phyloP scores from a whole-genome alignment of 2,113 vertebrate genomes.

The Seriola quinqueradiata region DNA sequence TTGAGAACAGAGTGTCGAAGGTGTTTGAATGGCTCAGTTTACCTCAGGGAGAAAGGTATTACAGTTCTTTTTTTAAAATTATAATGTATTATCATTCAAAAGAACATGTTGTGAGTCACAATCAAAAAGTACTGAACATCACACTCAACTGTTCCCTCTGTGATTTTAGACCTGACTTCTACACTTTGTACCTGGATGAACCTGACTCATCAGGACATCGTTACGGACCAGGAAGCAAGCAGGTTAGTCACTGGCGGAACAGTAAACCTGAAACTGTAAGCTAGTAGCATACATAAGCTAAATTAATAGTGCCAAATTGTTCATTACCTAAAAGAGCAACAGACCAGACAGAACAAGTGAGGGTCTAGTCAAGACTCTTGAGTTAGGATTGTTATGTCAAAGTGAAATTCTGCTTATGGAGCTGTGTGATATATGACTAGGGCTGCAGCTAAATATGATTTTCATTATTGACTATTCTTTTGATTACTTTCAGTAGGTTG shows the following conservation, averaged over 20 bases:
- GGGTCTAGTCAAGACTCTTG: too few species aligned
- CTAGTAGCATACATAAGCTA: too few species aligned
- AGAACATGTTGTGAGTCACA: background rate
- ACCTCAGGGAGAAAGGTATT: slow-evolving; percentile 79
- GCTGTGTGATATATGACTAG: too few species aligned
- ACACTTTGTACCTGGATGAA: slow-evolving; percentile 92
- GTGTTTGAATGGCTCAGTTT: slow-evolving; percentile 81
- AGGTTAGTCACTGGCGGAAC: slow-evolving; percentile 81
- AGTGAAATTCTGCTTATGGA: background rate
- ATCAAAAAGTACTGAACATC: background rate
- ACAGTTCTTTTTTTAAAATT: background rate
- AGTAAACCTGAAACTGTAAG: background rate
- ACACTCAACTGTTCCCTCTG: slow-evolving; percentile 6
- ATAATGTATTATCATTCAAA: background rate
- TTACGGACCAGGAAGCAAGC: slow-evolving; percentile 87
- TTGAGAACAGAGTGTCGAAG: slow-evolving; percentile 71
- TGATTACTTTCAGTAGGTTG: too few species aligned
- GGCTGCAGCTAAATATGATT: too few species aligned
- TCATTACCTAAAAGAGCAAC: slow-evolving; percentile 1
- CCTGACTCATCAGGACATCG: slow-evolving; percentile 91
- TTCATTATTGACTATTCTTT: too few species aligned
- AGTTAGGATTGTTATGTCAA: too few species aligned
- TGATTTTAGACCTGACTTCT: slow-evolving; percentile 89
- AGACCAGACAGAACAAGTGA: background rate
- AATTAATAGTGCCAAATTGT: background rate